Evolutionary conservation across 2,888 invertebrate genomes (phyloP).

Genomic region (Glyphotaelius pellucidus): DNA sequence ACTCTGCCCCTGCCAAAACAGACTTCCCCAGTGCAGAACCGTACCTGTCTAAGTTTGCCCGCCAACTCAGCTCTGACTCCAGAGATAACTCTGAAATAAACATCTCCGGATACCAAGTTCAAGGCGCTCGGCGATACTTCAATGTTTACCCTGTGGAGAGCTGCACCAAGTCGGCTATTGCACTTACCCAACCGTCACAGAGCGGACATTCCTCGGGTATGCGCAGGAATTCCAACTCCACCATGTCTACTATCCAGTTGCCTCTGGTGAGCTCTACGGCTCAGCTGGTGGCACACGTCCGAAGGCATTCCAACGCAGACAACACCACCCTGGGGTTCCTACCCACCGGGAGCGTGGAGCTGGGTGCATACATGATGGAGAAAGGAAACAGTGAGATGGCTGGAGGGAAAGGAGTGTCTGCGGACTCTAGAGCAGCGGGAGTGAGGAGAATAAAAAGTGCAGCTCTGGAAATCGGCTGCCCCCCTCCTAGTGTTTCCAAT

Average conservation of each 20-base stretch:
- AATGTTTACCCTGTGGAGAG: conserved; percentile 74
- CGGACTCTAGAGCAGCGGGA: conserved; percentile 79
- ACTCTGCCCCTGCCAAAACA: conserved; percentile 72
- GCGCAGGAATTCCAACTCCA: conserved; percentile 80
- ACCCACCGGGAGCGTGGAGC: conserved; percentile 76
- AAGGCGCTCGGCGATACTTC: conserved; percentile 70
- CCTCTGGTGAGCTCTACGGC: conserved; percentile 76
- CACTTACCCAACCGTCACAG: conserved; percentile 69
- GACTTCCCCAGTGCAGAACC: conserved; percentile 75
- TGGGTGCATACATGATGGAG: conserved; percentile 77
- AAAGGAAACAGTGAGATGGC: conserved; percentile 74
- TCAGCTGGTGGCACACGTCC: conserved; percentile 76
- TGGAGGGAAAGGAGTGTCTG: conserved; percentile 72
- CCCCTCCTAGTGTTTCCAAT: conserved; percentile 83
- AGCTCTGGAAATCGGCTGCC: conserved; percentile 84
- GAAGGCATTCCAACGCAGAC: conserved; percentile 81
- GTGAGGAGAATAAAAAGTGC: conserved; percentile 84
- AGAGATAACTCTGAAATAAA: conserved; percentile 76
- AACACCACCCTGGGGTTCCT: conserved; percentile 77
- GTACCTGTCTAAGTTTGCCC: conserved; percentile 76
- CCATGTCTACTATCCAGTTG: conserved; percentile 80
- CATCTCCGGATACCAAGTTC: conserved; percentile 71
- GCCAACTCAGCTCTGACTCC: conserved; percentile 77
- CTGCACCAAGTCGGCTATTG: conserved; percentile 76
- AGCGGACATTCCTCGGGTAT: conserved; percentile 76